Percentiles rank a stretch among this genome's conserved stretches.
Evolutionary conservation across 2,797 vertebrate species (phyloP).

Genomic region (Pogonophryne albipinna): DNA sequence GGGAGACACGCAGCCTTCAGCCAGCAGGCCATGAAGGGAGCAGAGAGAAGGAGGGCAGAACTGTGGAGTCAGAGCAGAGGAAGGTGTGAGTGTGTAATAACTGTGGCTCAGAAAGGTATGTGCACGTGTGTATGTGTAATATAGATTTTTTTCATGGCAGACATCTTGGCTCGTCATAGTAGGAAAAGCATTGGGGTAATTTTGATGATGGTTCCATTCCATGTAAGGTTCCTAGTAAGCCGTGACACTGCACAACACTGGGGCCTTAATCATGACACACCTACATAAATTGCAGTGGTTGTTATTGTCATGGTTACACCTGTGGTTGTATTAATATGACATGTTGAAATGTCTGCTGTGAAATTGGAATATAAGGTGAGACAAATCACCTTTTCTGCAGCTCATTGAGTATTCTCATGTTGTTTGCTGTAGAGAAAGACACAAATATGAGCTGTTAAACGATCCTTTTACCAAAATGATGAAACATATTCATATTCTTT

Average conservation of each 20-base stretch:
- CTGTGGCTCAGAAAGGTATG: slow-evolving; percentile 3
- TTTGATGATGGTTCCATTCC: slow-evolving; percentile 8
- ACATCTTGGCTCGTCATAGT: not conserved
- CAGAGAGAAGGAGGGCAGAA: slow-evolving; percentile 13
- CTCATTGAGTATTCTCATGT: not conserved
- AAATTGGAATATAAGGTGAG: not conserved
- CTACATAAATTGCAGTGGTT: not conserved
- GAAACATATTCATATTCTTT: not conserved
- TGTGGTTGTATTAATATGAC: slow-evolving; percentile 1
- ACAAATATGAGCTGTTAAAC: not conserved
- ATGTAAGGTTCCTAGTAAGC: slow-evolving; percentile 7
- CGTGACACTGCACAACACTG: not conserved
- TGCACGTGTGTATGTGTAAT: not conserved
- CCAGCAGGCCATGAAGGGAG: slow-evolving; percentile 22
- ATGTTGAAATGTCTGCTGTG: not conserved
- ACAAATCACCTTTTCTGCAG: not conserved
- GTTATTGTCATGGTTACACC: not conserved
- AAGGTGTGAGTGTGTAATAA: slow-evolving; percentile 11
- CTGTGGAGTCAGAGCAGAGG: slow-evolving; percentile 12
- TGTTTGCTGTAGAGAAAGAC: not conserved
- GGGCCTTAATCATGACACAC: not conserved
- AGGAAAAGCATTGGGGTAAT: slow-evolving; percentile 5
- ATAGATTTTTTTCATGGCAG: not conserved
- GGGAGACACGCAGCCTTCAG: slow-evolving; percentile 15
- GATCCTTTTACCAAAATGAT: not conserved